Evolutionary conservation across 2,113 vertebrate species (phyloP), one percentile per base, ranked within the genome.

Genomic region (Gopherus evgoodei): DNA sequence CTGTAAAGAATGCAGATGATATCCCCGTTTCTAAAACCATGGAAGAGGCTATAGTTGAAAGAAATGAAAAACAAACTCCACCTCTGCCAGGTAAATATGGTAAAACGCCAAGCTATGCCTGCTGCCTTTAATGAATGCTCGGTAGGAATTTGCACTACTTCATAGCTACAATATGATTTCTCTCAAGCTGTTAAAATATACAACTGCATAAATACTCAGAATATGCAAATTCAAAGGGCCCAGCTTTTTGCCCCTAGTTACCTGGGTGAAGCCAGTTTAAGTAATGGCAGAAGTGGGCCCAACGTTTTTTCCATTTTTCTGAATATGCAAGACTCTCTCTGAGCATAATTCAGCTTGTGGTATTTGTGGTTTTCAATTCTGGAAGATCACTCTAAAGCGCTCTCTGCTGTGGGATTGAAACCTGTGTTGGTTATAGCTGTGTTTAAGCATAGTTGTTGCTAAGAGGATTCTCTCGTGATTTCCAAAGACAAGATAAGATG

Each of bases 21-120:
- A 83, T 96, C 47, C 90, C 98, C 52, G 81, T 98, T 84, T 97
- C 98, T 90, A 99, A 99, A 98, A 95, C 97, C 4, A 93, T 98
- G 93, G 99, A 99, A 93, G 98, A 99, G 56, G 94, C 98, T 10
- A 80, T 97, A 42, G 95, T 97, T 2, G 98, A 99, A 97, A 98
- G 97, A 94, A 97, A 90, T 52, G 98, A 98, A 85, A 99, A 99
- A 90, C 99, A 98, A 96, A 98, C 99, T 79, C 99, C 99, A 8
- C 98, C 99, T 8, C 98, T 99, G 89, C 99, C 99, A 99, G 99
- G 99, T 99, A 94, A 98, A 98, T 47, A 10, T 29, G 19, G 4
- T n/a, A 49, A 57, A 90, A 59, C 42, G 2, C 24, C 17, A 21
- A 22, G 14, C 80, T 81, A 16, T 38, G 3, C 4, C 3, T 91